Conservation (phyloP, 2,797 vertebrate species). For the Synaphobranchus kaupii region DNA sequence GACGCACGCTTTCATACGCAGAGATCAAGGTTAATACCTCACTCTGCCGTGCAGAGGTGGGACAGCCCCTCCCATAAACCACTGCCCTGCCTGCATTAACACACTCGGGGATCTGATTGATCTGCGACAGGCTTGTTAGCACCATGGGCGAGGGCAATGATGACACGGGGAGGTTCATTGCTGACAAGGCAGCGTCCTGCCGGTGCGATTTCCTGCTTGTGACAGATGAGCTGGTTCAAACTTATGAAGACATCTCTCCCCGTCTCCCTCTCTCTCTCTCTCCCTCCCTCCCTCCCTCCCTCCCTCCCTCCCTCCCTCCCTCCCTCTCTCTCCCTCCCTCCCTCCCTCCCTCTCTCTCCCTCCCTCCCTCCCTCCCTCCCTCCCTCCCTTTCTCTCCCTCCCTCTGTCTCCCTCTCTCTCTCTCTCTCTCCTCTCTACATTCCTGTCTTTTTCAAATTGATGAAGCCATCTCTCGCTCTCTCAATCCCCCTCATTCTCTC, state of each 20-base stretch:
- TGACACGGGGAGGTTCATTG: background rate
- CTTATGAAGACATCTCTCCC: slow-evolving; percentile 23
- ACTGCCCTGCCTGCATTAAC: background rate
- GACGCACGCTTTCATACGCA: background rate
- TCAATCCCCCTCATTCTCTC: no score
- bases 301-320: background rate
- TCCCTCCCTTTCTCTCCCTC: background rate
- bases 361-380: background rate
- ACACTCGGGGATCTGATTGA: background rate
- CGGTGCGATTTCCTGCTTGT: background rate
- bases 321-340: background rate
- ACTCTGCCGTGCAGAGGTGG: background rate
- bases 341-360: background rate
- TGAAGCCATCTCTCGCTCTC: no score
- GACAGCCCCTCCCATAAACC: background rate
- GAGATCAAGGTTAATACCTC: background rate
- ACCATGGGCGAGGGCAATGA: background rate
- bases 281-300: background rate
- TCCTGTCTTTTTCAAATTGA: background rate
- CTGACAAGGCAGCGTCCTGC: background rate
- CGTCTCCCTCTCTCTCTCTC: background rate
- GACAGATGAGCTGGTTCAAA: slow-evolving; percentile 20
- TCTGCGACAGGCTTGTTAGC: background rate
- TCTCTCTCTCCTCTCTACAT: background rate
- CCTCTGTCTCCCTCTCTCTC: background rate